These are phyloP conservation scores for Thymallus thymallus DNA, from an alignment of 2,113 vertebrate genomes.

Conservation along the genomic window DNA sequence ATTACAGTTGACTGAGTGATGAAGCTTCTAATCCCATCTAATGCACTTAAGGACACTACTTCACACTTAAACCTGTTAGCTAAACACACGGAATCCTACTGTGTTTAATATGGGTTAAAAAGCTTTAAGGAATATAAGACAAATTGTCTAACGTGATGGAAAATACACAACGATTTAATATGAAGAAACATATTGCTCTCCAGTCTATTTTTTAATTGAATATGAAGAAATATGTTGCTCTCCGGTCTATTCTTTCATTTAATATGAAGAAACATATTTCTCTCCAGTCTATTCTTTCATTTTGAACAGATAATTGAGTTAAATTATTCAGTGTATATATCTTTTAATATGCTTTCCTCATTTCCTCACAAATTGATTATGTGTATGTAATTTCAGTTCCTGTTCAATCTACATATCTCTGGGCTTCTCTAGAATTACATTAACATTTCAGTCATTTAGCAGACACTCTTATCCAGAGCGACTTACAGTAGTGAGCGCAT, in stretches of 20 bases:
- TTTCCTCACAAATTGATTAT: conserved; percentile 67
- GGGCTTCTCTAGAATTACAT: conserved; percentile 4
- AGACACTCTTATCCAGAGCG: too few relatives aligned
- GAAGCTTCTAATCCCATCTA: conserved; percentile 59
- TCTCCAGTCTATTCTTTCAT: conserved; percentile 64
- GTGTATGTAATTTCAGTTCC: conserved; percentile 44
- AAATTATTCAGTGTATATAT: conserved; percentile 70
- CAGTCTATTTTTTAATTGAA: too few relatives aligned
- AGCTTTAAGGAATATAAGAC: conserved; percentile 47
- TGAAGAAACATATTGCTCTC: conserved; percentile 52
- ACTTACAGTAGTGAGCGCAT: too few relatives aligned
- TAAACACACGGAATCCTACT: conserved; percentile 29
- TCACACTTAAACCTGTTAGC: conserved; percentile 48
- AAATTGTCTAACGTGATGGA: conserved; percentile 50
- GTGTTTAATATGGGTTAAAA: conserved; percentile 47
- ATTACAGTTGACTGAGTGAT: conserved; percentile 55
- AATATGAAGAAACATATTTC: conserved; percentile 38
- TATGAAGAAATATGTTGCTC: conserved; percentile 42
- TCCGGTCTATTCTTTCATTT: conserved; percentile 62
- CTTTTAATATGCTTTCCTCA: conserved; percentile 67
- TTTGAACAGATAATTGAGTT: conserved; percentile 69
- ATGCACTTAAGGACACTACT: conserved; percentile 58
- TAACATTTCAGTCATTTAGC: too few relatives aligned
- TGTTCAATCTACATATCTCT: conserved; percentile 43
- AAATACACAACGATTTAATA: conserved; percentile 60